phyloP scores from a whole-genome alignment of 1,140 invertebrate species.

The Streblospio benedicti region DNA sequence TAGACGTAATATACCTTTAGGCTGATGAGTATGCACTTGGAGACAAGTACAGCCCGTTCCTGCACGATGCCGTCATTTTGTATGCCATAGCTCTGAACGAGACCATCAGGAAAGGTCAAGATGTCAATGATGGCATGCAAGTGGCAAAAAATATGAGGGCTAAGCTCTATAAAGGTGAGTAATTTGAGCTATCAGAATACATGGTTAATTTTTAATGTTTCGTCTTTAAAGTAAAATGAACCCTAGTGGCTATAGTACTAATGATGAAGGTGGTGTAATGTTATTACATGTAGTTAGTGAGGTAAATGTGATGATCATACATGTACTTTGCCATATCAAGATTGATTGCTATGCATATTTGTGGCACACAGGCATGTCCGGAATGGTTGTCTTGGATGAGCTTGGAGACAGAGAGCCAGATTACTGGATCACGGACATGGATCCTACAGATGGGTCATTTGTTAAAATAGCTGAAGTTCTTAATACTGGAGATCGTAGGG shows the following conservation, averaged over 20 bases:
- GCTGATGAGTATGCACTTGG: not conserved
- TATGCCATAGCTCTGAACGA: conserved; percentile 81
- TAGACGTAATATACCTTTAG: not conserved
- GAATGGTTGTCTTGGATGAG: conserved; percentile 72
- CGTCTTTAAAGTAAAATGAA: no score
- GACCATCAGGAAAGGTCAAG: conserved; percentile 64
- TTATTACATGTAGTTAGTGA: no score
- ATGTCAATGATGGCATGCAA: conserved; percentile 64
- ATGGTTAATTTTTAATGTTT: no score
- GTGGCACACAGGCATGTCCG: conserved; percentile 61
- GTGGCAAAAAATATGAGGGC: conserved; percentile 71
- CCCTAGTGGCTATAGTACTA: no score
- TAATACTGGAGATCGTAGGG: not conserved
- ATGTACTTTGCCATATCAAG: no score
- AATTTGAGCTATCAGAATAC: no score
- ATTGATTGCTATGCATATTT: no score
- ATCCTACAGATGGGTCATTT: conserved; percentile 66
- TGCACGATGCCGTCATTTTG: conserved; percentile 80
- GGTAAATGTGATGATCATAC: no score
- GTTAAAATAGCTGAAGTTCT: conserved; percentile 41
- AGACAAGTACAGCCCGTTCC: conserved; percentile 35
- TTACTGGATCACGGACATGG: conserved; percentile 77
- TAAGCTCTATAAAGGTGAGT: conserved; percentile 3
- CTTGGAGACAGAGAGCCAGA: conserved; percentile 75
- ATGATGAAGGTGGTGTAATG: no score